Evolutionary conservation across 2,797 vertebrate genomes (phyloP).

Genomic region (Parauchenoglanis punctatus): DNA sequence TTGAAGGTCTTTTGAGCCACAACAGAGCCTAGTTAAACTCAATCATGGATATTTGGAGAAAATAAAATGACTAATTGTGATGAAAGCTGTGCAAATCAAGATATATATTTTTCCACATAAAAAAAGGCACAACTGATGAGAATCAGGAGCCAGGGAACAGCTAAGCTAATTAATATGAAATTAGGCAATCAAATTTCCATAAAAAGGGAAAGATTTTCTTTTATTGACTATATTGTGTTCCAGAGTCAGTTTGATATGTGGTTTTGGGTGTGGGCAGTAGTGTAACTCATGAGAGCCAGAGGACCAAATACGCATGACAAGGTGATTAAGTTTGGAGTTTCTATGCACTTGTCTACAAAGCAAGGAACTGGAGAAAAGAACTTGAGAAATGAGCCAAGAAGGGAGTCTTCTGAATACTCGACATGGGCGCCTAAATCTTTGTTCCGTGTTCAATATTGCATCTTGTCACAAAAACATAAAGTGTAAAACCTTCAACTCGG

Average conservation of each 20-base stretch:
- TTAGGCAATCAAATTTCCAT: conserved; percentile 31
- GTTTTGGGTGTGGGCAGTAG: conserved; percentile 25
- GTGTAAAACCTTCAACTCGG: neutral
- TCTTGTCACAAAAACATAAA: neutral
- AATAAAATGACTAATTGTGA: conserved; percentile 49
- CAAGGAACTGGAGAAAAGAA: too few relatives aligned
- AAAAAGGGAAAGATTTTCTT: conserved; percentile 34
- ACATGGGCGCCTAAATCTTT: neutral
- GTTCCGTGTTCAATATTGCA: neutral
- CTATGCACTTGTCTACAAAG: too few relatives aligned
- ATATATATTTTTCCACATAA: conserved; percentile 52
- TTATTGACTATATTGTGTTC: conserved; percentile 44
- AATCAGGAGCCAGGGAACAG: conserved; percentile 24
- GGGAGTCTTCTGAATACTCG: neutral
- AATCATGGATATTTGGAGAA: conserved; percentile 46
- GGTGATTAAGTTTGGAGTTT: neutral
- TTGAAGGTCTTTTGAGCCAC: neutral
- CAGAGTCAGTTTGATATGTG: conserved; percentile 24
- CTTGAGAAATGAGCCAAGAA: neutral
- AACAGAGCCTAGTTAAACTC: conserved; percentile 36
- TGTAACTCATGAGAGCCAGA: neutral
- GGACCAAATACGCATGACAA: neutral
- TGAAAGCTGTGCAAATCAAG: conserved; percentile 45
- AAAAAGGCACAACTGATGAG: conserved; percentile 28
- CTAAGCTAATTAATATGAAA: conserved; percentile 43